A percentile compares a stretch with the other conserved stretches of the same genome.
phyloP scores from a whole-genome alignment of 1,140 invertebrate genomes.

The Danaus plexippus region DNA sequence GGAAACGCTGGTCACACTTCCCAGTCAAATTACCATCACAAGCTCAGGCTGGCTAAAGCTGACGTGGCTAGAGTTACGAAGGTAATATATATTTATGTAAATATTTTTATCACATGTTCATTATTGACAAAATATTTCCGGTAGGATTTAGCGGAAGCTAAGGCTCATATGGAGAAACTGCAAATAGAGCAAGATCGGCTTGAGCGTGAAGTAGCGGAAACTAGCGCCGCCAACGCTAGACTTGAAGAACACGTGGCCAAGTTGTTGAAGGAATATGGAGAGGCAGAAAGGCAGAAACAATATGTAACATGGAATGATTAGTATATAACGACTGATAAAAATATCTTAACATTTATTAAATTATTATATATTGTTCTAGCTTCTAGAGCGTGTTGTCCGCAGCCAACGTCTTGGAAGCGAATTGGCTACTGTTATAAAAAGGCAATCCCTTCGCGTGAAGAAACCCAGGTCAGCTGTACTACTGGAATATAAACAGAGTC shows the following conservation, averaged over 20 bases:
- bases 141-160: constrained; percentile 47
- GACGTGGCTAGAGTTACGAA: constrained; percentile 57
- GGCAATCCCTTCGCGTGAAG: constrained; percentile 38
- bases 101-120: neutral
- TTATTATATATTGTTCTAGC: constrained; percentile 24
- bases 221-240: constrained; percentile 32
- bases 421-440: constrained; percentile 41
- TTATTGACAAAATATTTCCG: neutral
- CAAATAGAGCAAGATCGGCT: constrained; percentile 43
- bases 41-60: constrained; percentile 45
- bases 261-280: constrained; percentile 36
- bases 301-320: constrained; percentile 30
- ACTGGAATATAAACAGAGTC: constrained; percentile 39
- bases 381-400: constrained; percentile 57
- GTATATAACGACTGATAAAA: neutral
- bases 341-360: too few relatives aligned
- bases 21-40: constrained; percentile 52
- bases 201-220: constrained; percentile 35
- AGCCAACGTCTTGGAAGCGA: constrained; percentile 51
- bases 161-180: constrained; percentile 36
- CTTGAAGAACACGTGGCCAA: constrained; percentile 54
- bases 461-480: constrained; percentile 39
- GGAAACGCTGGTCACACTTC: constrained; percentile 38
- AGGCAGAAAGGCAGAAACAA: constrained; percentile 47
- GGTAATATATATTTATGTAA: constrained; percentile 23